Base-by-base conservation (phyloP, 2,888 invertebrate genomes). In the Parnassius apollo region DNA sequence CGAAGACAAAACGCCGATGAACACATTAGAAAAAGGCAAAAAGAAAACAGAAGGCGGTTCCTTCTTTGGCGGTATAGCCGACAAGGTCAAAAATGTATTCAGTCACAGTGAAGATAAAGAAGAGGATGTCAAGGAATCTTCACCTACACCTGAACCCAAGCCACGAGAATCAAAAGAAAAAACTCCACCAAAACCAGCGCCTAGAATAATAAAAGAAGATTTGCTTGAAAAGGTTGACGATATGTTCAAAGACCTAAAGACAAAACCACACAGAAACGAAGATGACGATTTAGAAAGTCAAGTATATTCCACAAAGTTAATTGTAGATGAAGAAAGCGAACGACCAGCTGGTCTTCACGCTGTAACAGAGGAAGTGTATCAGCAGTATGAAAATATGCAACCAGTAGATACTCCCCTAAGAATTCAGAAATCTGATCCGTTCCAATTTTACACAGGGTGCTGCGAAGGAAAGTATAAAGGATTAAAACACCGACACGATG, bases 1-100 rank as follows among this genome's bases (percentile, higher is more conserved):
- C 55, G 91, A 92, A 72, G 92, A 93, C 61, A 93, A 92, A 73
- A 92, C 92, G 12, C 90, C 92, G 8, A 91, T 91, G 78, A 93
- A 93, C 64, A 90, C 93, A 13, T 81, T 93, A n/a, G 86, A 90
- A 59, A 92, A 91, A 66, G 85, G 93, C 62, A 82, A 83, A 59
- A 92, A 92, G 70, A 85, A 93, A 72, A 90, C 93, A 62, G 78
- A 82, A 45, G 88, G 87, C 60, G 81, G 80, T 25, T 78, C 86
- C 22, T 90, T 91, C 79, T 76, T 91, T 42, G 88, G 89, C 35
- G 89, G 88, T 52, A 81, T 89, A 61, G 85, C 86, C 71, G 82
- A 86, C 75, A 86, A 91, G 82, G 82, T 85, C 69, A 77, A 83
- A 76, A 78, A 86, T 57, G 88, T 91, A 7, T 86, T 92, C 69